These are phyloP conservation scores for Pinctada fucata DNA, from an alignment of 2,888 invertebrate species.

Conservation along the genomic window DNA sequence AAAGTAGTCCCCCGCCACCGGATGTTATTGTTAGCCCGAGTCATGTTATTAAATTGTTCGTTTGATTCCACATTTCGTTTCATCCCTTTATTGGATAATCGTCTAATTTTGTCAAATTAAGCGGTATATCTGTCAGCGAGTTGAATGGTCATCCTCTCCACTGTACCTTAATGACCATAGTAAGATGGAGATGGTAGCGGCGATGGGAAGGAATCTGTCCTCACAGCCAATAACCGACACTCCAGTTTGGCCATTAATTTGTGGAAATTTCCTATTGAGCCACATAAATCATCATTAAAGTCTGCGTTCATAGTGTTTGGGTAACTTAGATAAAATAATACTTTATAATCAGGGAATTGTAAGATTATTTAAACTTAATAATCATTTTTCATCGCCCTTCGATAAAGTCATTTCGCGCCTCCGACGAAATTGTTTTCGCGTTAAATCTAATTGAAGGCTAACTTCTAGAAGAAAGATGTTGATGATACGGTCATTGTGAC, in stretches of 20 bases:
- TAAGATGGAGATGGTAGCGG: background rate
- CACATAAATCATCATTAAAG: slow-evolving; percentile 36
- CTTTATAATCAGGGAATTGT: slow-evolving; percentile 32
- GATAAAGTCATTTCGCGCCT: slow-evolving; percentile 1
- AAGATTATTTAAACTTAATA: slow-evolving; percentile 44
- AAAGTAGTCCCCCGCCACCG: slow-evolving; percentile 22
- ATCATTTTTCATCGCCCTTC: slow-evolving; percentile 24
- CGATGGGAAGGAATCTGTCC: background rate
- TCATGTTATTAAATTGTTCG: slow-evolving; percentile 37
- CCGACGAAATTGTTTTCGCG: slow-evolving; percentile 9
- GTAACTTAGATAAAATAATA: slow-evolving; percentile 30
- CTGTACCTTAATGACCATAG: background rate
- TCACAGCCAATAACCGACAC: background rate
- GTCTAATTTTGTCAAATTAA: slow-evolving; percentile 42
- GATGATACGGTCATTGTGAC: background rate
- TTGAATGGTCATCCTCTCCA: slow-evolving; percentile 11
- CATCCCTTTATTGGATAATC: slow-evolving; percentile 40
- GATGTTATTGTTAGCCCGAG: slow-evolving; percentile 31
- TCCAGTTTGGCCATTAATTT: slow-evolving; percentile 18
- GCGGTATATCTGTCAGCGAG: slow-evolving; percentile 32
- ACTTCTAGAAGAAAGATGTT: too few species aligned
- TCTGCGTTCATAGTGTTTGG: slow-evolving; percentile 26
- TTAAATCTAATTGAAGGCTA: slow-evolving; percentile 19
- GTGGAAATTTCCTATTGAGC: slow-evolving; percentile 14
- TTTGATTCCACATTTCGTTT: slow-evolving; percentile 33